Conservation (phyloP, 1,140 invertebrate species). For the Pseudomyrmex pallidus region DNA sequence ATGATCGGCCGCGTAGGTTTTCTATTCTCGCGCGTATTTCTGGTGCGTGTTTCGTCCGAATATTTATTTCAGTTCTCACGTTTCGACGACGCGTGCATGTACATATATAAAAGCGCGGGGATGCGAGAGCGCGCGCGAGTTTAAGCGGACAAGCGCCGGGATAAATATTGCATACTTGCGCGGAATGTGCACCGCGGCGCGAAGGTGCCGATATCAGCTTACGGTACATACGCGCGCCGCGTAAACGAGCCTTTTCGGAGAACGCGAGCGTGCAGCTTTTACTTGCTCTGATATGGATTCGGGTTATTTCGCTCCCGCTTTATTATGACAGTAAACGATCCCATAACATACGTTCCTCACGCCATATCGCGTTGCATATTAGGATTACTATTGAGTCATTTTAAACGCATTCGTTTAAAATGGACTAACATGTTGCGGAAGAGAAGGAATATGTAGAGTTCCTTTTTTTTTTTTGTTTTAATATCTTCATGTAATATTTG, state of each 20-base stretch:
- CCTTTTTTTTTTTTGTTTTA: too few species aligned
- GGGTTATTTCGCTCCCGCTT: slow-evolving; percentile 33
- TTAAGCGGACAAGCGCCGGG: slow-evolving; percentile 37
- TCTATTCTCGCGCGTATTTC: slow-evolving; percentile 71
- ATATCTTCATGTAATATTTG: neutral
- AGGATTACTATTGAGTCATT: neutral
- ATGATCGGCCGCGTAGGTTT: slow-evolving; percentile 9
- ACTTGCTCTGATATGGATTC: slow-evolving; percentile 22
- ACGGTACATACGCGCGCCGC: slow-evolving; percentile 50
- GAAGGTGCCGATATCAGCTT: slow-evolving; percentile 70
- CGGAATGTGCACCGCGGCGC: slow-evolving; percentile 60
- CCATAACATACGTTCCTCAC: neutral
- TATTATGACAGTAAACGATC: slow-evolving; percentile 40
- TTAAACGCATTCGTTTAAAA: neutral
- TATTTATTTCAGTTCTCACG: slow-evolving; percentile 76
- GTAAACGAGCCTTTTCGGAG: slow-evolving; percentile 47
- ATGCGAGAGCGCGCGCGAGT: slow-evolving; percentile 18
- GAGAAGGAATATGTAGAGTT: neutral
- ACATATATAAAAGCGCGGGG: slow-evolving; percentile 13
- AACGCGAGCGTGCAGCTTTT: slow-evolving; percentile 28
- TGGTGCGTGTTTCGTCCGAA: slow-evolving; percentile 71
- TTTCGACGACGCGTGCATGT: slow-evolving; percentile 63
- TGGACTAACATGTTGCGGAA: neutral
- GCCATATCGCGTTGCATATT: neutral
- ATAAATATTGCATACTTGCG: slow-evolving; percentile 72